phyloP scores from a whole-genome alignment of 2,888 invertebrate species.

The Ganaspis brasiliensis region DNA sequence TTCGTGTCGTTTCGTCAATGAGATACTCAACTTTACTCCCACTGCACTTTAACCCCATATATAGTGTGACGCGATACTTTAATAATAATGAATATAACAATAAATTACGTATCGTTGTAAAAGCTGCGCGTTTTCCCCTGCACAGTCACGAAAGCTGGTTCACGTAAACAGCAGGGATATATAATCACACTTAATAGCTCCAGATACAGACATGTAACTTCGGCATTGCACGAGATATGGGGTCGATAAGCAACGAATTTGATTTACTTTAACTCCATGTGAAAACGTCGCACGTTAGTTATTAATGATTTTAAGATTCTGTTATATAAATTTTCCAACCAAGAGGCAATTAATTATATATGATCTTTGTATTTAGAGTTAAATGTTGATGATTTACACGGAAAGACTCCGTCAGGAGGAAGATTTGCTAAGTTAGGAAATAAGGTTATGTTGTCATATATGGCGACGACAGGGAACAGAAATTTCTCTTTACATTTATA shows the following conservation, averaged over 20 bases:
- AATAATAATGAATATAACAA: conserved; percentile 71
- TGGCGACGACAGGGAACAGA: too few relatives aligned
- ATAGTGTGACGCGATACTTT: conserved; percentile 64
- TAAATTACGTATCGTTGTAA: conserved; percentile 73
- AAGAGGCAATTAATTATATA: too few relatives aligned
- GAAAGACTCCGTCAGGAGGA: too few relatives aligned
- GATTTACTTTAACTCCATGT: conserved; percentile 38
- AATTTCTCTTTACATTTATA: too few relatives aligned
- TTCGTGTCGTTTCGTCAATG: neutral
- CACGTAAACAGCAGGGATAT: conserved; percentile 55
- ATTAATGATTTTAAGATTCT: conserved; percentile 37
- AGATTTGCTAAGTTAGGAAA: too few relatives aligned
- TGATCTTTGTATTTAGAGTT: too few relatives aligned
- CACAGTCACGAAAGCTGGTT: conserved; percentile 60
- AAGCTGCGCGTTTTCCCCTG: conserved; percentile 61
- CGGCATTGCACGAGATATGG: conserved; percentile 71
- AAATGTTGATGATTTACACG: too few relatives aligned
- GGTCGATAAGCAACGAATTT: conserved; percentile 66
- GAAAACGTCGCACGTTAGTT: conserved; percentile 29
- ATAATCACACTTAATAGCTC: conserved; percentile 77
- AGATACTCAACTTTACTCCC: conserved; percentile 23
- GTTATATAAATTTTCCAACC: neutral
- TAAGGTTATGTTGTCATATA: too few relatives aligned
- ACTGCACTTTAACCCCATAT: conserved; percentile 24
- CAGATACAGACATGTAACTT: conserved; percentile 74